phyloP scores from a whole-genome alignment of 2,113 vertebrate genomes.

The Corythaixoides concolor region DNA sequence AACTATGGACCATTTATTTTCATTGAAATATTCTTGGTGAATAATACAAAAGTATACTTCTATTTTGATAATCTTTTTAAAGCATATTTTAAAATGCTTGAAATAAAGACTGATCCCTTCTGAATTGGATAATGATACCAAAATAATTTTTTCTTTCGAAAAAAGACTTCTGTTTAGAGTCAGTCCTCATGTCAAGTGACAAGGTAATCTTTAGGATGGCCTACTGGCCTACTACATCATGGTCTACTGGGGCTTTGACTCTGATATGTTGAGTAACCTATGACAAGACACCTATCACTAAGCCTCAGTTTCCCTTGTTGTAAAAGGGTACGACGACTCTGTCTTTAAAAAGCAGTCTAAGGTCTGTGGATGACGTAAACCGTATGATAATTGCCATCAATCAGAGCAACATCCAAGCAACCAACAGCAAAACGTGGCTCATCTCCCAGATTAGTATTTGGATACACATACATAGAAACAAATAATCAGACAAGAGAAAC shows the following conservation, averaged over 20 bases:
- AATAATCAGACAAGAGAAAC: background rate
- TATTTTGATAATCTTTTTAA: background rate
- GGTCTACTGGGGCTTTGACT: background rate
- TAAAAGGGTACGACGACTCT: background rate
- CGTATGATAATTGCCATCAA: background rate
- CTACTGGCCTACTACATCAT: background rate
- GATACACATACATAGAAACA: constrained; percentile 9
- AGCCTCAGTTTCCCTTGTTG: background rate
- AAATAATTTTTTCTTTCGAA: background rate
- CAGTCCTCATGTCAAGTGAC: background rate
- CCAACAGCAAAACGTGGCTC: constrained; percentile 3
- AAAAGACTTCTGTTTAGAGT: background rate
- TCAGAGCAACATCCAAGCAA: constrained; percentile 22
- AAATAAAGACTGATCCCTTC: background rate
- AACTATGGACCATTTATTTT: background rate
- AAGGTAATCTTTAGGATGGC: background rate
- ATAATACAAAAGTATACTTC: background rate
- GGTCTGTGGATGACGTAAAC: background rate
- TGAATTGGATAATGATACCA: background rate
- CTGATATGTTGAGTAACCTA: accelerated
- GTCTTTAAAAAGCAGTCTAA: background rate
- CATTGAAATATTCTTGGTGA: background rate
- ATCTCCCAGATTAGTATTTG: constrained; percentile 27
- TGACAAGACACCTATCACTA: background rate
- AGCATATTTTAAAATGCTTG: background rate